These are phyloP conservation scores for Dicrostonyx torquatus DNA, from an alignment of 2,797 vertebrate species.

Conservation along the genomic window DNA sequence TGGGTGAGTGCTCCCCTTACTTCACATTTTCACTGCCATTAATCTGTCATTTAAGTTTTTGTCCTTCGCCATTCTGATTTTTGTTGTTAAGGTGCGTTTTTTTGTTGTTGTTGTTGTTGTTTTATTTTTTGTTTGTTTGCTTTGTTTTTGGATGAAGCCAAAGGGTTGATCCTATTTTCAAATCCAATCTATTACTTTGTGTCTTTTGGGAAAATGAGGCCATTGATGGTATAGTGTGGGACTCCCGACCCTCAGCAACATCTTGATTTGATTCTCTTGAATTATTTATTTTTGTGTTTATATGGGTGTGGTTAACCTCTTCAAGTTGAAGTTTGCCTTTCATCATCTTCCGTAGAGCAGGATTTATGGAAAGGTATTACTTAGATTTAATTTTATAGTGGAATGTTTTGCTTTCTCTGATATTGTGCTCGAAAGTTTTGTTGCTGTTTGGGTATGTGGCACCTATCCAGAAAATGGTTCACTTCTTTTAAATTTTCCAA, in stretches of 20 bases:
- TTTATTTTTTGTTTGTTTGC: no score
- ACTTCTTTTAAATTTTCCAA: no score
- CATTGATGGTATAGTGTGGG: not conserved
- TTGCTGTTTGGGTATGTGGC: no score
- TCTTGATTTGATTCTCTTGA: not conserved
- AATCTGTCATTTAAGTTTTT: not conserved
- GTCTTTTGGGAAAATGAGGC: not conserved
- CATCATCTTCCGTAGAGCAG: not conserved
- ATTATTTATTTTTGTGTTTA: not conserved
- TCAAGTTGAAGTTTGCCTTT: not conserved
- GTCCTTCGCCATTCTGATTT: not conserved
- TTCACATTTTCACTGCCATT: not conserved
- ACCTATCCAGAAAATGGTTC: no score
- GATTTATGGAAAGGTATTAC: not conserved
- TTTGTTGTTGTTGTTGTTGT: no score
- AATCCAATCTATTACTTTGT: not conserved
- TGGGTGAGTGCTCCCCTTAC: not conserved
- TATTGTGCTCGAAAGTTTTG: not conserved
- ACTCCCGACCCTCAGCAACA: no score
- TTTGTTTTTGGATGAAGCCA: not conserved
- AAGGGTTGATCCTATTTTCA: not conserved
- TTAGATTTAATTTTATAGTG: not conserved
- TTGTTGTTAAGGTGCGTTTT: not conserved
- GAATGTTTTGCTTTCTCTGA: not conserved
- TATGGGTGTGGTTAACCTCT: not conserved